These are phyloP conservation scores for Myiagra hebetior DNA, from an alignment of 2,113 vertebrate species.

Conservation along the genomic window DNA sequence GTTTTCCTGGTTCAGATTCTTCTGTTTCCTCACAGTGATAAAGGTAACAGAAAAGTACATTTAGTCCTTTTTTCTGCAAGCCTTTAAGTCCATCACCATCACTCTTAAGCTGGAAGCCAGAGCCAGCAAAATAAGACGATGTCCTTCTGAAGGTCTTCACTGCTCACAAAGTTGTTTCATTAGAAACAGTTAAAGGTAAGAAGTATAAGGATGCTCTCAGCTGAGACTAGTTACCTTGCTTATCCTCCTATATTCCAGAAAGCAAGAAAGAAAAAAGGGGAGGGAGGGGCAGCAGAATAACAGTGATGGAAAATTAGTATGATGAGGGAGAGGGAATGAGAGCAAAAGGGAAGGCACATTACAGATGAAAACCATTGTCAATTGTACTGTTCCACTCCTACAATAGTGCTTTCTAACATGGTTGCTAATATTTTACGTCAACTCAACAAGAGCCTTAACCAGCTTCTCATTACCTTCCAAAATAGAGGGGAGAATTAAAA, in stretches of 20 bases:
- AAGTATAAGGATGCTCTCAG: neutral
- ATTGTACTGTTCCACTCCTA: rapidly evolving
- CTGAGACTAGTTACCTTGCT: neutral
- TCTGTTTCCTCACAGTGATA: neutral
- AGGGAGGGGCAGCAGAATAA: neutral
- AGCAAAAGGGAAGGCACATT: neutral
- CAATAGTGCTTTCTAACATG: neutral
- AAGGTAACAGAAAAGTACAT: neutral
- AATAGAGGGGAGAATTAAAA: neutral
- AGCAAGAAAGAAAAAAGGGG: neutral
- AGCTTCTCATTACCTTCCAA: neutral
- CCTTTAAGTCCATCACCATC: neutral
- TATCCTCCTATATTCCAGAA: neutral
- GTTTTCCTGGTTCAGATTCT: neutral
- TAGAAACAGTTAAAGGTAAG: neutral
- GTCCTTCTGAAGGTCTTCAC: neutral
- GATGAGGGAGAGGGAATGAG: neutral
- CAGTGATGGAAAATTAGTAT: neutral
- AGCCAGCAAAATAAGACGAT: neutral
- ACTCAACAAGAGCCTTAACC: neutral
- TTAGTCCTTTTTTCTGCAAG: neutral
- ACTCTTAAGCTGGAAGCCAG: neutral
- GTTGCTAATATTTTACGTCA: neutral
- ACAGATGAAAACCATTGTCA: neutral
- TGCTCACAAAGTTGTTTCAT: neutral